Conservation (phyloP, 2,797 vertebrate species). For the Microctenopoma stevenorrisi region DNA sequence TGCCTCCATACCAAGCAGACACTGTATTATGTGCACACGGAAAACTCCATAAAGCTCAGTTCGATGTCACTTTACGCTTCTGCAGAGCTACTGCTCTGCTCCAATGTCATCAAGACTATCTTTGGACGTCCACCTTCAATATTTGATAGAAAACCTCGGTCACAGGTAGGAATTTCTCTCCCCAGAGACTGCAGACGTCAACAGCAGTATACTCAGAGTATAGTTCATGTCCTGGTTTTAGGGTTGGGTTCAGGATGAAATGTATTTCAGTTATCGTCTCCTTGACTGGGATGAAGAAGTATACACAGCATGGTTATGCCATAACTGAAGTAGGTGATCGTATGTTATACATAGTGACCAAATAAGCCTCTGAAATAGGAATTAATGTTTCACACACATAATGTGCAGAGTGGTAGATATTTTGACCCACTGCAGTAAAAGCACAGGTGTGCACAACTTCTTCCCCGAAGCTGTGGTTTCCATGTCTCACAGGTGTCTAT, state of each 20-base stretch:
- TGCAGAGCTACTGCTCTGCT: conserved; percentile 59
- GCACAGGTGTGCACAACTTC: no score
- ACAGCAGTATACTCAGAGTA: neutral
- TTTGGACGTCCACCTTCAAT: conserved; percentile 74
- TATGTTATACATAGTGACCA: no score
- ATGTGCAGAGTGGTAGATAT: no score
- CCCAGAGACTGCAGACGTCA: conserved; percentile 55
- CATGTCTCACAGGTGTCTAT: no score
- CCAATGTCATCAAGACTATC: conserved; percentile 63
- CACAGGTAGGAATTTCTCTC: conserved; percentile 72
- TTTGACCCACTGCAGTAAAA: no score
- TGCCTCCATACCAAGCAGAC: neutral
- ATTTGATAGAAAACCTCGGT: conserved; percentile 78
- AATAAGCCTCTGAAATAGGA: no score
- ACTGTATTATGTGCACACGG: neutral
- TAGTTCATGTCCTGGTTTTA: conserved; percentile 24
- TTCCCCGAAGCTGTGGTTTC: no score
- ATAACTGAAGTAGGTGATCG: no score
- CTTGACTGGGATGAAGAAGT: neutral
- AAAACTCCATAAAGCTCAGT: conserved; percentile 22
- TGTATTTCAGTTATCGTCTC: no score
- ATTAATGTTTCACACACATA: no score
- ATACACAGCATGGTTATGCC: no score
- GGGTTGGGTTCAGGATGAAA: neutral
- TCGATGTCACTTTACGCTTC: conserved; percentile 58